These are phyloP conservation scores for Catajapyx aquilonaris DNA, from an alignment of 1,140 invertebrate species.

Conservation along the genomic window DNA sequence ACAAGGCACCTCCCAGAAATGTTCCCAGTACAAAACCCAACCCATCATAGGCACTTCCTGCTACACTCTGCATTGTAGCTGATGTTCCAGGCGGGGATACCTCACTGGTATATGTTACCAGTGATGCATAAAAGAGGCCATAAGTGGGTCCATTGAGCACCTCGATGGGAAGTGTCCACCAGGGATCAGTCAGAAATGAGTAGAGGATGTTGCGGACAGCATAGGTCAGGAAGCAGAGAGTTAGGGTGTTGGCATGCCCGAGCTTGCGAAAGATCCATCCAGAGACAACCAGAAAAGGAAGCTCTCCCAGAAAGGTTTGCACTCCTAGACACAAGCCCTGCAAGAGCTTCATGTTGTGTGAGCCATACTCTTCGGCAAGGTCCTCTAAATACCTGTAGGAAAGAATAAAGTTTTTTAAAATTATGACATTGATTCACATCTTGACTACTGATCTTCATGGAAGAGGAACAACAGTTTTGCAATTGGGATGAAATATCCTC, in stretches of 20 bases:
- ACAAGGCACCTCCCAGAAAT: neutral
- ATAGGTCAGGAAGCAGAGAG: constrained; percentile 51
- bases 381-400: neutral
- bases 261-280: constrained; percentile 57
- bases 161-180: constrained; percentile 66
- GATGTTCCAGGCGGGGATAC: constrained; percentile 66
- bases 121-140: constrained; percentile 70
- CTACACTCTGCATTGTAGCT: constrained; percentile 54
- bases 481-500: neutral
- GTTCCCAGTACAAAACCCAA: neutral
- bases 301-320: neutral
- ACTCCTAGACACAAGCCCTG: neutral
- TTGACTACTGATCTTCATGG: neutral
- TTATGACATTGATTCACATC: neutral
- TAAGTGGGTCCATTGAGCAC: constrained; percentile 68
- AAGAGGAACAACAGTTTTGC: neutral
- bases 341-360: neutral
- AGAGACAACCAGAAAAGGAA: constrained; percentile 1
- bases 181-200: constrained; percentile 53
- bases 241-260: constrained; percentile 63
- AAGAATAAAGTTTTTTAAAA: neutral
- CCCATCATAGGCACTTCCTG: constrained; percentile 38
- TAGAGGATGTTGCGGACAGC: constrained; percentile 59
- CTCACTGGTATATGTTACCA: constrained; percentile 70
- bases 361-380: neutral